phyloP scores from a whole-genome alignment of 2,888 invertebrate species.

The Sphaerophoria rueppellii region DNA sequence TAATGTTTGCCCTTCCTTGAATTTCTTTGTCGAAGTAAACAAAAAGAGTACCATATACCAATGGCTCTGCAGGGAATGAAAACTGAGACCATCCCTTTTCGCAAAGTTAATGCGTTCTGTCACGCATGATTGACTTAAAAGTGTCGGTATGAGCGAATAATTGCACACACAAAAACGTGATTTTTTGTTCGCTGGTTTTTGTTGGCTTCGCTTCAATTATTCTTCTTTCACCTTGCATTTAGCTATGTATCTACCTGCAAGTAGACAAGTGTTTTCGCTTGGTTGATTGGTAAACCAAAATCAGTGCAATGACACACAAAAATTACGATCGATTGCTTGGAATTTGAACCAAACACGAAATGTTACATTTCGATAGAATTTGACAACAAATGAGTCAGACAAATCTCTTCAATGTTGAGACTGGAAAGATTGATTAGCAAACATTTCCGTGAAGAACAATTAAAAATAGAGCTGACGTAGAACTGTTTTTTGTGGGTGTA shows the following conservation, averaged over 20 bases:
- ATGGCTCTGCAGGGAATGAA: no score
- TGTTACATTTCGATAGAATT: background rate
- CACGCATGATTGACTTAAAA: conserved; percentile 52
- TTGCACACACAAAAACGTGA: background rate
- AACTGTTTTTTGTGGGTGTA: conserved; percentile 33
- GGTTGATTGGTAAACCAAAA: conserved; percentile 2
- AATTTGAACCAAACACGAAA: background rate
- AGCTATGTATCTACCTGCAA: conserved; percentile 12
- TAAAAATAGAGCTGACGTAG: conserved; percentile 61
- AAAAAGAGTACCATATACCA: no score
- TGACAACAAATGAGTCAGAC: conserved; percentile 43
- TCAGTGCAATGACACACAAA: conserved; percentile 37
- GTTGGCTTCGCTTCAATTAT: conserved; percentile 29
- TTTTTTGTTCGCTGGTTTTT: background rate
- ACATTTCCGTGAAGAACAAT: conserved; percentile 5
- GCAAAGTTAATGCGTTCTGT: background rate
- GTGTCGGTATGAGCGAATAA: background rate
- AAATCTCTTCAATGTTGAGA: conserved; percentile 25
- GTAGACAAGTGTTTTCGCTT: background rate
- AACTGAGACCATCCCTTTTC: no score
- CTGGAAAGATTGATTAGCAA: conserved; percentile 9
- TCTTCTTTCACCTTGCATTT: conserved; percentile 5
- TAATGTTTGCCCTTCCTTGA: no score
- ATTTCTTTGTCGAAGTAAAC: no score
- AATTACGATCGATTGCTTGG: background rate